Percentiles rank a stretch among this genome's conserved stretches.
phyloP scores from a whole-genome alignment of 1,140 invertebrate genomes.

The Scaptomyza graminum region DNA sequence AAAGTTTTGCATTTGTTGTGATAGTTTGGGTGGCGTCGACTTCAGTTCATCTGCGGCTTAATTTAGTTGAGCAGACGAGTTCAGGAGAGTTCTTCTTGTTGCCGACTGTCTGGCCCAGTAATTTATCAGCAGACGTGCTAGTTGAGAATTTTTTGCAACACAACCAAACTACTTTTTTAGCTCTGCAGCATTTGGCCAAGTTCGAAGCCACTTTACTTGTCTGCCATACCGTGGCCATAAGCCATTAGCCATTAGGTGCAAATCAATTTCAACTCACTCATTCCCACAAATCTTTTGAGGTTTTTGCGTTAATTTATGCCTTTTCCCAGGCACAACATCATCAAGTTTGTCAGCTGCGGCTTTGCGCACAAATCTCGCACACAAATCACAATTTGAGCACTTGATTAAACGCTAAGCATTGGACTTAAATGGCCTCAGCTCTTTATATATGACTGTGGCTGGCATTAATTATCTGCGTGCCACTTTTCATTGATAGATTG shows the following conservation, averaged over 20 bases:
- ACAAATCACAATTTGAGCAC: constrained; percentile 50
- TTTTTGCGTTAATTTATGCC: constrained; percentile 46
- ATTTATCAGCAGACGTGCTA: constrained; percentile 48
- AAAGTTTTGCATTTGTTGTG: constrained; percentile 37
- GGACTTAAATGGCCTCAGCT: constrained; percentile 31
- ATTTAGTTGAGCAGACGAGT: constrained; percentile 56
- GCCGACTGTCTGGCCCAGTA: constrained; percentile 14
- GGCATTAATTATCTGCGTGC: constrained; percentile 40
- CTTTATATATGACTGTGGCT: constrained; percentile 14
- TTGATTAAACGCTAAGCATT: constrained; percentile 45
- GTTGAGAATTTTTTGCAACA: constrained; percentile 29
- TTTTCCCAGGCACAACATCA: constrained; percentile 1
- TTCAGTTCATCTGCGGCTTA: constrained; percentile 1
- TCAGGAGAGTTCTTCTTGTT: constrained; percentile 48
- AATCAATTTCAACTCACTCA: constrained; percentile 43
- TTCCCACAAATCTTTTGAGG: constrained; percentile 21
- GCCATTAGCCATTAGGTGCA: constrained; percentile 38
- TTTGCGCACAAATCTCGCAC: constrained; percentile 39
- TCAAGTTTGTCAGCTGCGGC: constrained; percentile 43
- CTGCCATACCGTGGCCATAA: constrained; percentile 13
- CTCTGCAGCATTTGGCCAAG: constrained; percentile 46
- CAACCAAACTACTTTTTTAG: constrained; percentile 61
- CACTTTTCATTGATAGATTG: constrained; percentile 27
- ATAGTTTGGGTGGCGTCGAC: not conserved
- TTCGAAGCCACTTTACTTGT: constrained; percentile 55